These are phyloP conservation scores for Nematolebias whitei DNA, from an alignment of 2,113 vertebrate genomes.

Conservation along the genomic window DNA sequence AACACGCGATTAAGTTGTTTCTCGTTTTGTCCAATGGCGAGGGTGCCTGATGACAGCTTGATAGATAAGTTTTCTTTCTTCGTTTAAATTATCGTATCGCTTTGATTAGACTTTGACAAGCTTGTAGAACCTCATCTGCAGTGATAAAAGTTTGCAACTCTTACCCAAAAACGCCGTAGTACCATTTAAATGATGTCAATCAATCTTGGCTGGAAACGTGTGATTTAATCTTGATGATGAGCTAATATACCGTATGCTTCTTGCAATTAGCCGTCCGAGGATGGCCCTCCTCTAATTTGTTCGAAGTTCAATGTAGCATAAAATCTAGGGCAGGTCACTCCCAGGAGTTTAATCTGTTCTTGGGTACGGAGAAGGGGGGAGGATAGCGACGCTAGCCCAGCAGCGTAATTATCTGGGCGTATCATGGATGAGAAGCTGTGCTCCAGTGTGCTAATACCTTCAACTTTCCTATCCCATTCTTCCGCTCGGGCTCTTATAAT, in stretches of 20 bases:
- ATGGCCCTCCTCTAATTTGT: conserved; percentile 81
- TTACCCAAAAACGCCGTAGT: conserved; percentile 17
- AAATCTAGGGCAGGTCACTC: conserved; percentile 81
- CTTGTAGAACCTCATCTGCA: conserved; percentile 22
- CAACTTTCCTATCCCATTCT: conserved; percentile 43
- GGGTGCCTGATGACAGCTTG: conserved; percentile 30
- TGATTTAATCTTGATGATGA: conserved; percentile 81
- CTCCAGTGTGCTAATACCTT: conserved; percentile 61
- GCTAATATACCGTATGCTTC: conserved; percentile 79
- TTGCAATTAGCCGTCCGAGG: conserved; percentile 78
- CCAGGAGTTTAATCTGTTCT: conserved; percentile 76
- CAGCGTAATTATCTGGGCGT: conserved; percentile 71
- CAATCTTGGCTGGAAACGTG: conserved; percentile 57
- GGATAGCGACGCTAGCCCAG: conserved; percentile 26
- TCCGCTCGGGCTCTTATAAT: conserved; percentile 58
- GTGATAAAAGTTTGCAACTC: conserved; percentile 6
- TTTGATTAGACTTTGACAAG: conserved; percentile 36
- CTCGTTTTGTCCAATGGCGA: conserved; percentile 44
- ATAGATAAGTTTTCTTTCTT: conserved; percentile 31
- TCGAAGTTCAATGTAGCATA: conserved; percentile 80
- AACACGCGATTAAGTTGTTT: conserved; percentile 59
- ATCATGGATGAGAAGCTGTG: conserved; percentile 64
- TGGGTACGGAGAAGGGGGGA: conserved; percentile 14
- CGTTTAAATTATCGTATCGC: conserved; percentile 23
- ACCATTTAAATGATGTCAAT: conserved; percentile 29